Conservation (phyloP, 2,797 vertebrate species). For the Selene dorsalis region DNA sequence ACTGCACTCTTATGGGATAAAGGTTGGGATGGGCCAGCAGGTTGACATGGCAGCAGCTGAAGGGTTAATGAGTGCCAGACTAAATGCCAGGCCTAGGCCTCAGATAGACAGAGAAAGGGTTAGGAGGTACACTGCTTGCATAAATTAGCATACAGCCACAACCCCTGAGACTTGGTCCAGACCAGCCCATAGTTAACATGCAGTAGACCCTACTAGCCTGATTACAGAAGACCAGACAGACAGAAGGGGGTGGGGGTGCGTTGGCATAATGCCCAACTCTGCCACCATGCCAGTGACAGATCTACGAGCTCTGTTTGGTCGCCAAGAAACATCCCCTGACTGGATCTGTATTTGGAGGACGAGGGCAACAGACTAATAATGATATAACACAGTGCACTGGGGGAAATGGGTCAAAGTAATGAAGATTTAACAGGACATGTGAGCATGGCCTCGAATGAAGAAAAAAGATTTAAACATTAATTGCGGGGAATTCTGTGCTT, state of each 20-base stretch:
- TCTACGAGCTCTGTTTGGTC: conserved; percentile 62
- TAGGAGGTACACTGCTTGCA: conserved; percentile 71
- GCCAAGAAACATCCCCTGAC: conserved; percentile 65
- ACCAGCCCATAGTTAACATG: conserved; percentile 80
- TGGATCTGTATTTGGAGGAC: conserved; percentile 43
- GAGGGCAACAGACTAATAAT: conserved; percentile 44
- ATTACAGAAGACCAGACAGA: conserved; percentile 79
- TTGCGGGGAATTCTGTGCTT: conserved; percentile 42
- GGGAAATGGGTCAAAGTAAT: conserved; percentile 40
- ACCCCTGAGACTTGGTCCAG: conserved; percentile 74
- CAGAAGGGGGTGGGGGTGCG: conserved; percentile 54
- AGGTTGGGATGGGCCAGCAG: conserved; percentile 28
- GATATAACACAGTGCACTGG: conserved; percentile 40
- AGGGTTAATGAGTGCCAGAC: conserved; percentile 77
- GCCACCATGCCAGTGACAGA: conserved; percentile 74
- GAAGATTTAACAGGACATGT: conserved; percentile 42
- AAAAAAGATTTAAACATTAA: conserved; percentile 27
- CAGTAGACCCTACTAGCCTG: conserved; percentile 79
- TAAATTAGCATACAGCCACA: conserved; percentile 82
- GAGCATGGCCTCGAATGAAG: background rate
- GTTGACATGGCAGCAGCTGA: conserved; percentile 49
- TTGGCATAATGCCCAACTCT: conserved; percentile 76
- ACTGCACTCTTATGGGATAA: conserved; percentile 12
- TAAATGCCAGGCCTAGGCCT: conserved; percentile 71
- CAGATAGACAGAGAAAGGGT: conserved; percentile 56